Base-by-base conservation (phyloP, 2,797 vertebrate species). In the Luscinia megarhynchos region DNA sequence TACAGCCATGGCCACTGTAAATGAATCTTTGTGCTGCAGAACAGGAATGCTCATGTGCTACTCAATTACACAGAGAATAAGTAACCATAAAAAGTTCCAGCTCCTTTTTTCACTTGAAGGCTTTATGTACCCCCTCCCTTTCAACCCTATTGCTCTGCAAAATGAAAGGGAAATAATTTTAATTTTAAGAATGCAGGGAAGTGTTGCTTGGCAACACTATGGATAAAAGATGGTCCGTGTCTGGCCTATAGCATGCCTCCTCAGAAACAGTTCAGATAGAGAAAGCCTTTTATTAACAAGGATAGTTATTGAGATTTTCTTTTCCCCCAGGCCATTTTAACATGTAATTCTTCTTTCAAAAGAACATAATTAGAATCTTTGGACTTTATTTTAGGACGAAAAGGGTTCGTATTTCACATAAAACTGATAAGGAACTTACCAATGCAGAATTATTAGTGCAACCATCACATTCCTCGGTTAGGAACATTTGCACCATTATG, bases 171-270 rank as follows among this genome's bases (percentile, higher is more conserved):
- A 46, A 90, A 15, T 81, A 6, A 87, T 90, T 93, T 90, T 90
- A 76, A 83, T 88, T 87, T 90, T 86, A 91, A 90, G 85, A 93
- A 89, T 82, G 45, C 59, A 80, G 82, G 32, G 43, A 72, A 70
- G 15, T 45, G 88, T 92, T 93, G 90, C 89, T 92, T 94, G 85
- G 91, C 92, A 96, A 95, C 79, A 2, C 43, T 36, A 40, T 3
- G 15, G 51, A 32, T 96, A 88, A 62, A 64, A 86, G 51, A 57
- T 66, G 15, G 53, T 68, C 64, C 3, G 4, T 82, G 61, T 34
- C 68, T 79, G 46, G 41, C n/a, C 55, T 72, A 41, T 38, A 90
- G 46, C 73, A 32, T 26, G 29, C 27, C 54, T 79, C 86, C 87
- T 85, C 29, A 86, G 59, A 94, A 93, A 59, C 50, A 57, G 22